Conservation (phyloP, 2,888 invertebrate genomes). For the Pandemis heparana region DNA sequence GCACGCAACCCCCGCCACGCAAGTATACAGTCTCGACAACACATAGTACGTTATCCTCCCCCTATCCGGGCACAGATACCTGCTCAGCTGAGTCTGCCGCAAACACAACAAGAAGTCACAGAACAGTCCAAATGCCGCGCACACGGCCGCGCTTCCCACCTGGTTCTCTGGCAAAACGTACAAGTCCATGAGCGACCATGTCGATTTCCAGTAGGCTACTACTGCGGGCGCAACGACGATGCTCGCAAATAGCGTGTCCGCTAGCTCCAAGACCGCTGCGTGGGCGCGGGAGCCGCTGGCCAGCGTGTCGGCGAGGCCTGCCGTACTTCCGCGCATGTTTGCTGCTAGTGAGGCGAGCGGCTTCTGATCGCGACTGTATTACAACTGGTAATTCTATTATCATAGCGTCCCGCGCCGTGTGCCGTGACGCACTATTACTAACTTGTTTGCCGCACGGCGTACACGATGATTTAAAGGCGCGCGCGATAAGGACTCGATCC, state of each 20-base stretch:
- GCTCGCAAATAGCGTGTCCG: slow-evolving; percentile 91
- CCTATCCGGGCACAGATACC: slow-evolving; percentile 87
- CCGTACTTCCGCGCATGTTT: slow-evolving; percentile 89
- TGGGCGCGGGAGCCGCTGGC: slow-evolving; percentile 82
- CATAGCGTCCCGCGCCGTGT: slow-evolving; percentile 71
- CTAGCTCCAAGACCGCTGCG: slow-evolving; percentile 86
- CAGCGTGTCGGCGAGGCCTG: slow-evolving; percentile 87
- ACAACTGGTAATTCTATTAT: slow-evolving; percentile 79
- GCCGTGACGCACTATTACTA: slow-evolving; percentile 48
- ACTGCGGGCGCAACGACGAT: slow-evolving; percentile 92
- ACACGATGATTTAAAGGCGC: slow-evolving; percentile 28
- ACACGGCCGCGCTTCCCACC: slow-evolving; percentile 87
- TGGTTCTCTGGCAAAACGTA: slow-evolving; percentile 88
- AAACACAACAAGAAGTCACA: slow-evolving; percentile 90
- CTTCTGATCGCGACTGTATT: slow-evolving; percentile 63
- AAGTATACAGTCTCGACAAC: slow-evolving; percentile 90
- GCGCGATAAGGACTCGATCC: slow-evolving; percentile 42
- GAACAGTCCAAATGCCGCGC: slow-evolving; percentile 89
- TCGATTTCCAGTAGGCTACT: slow-evolving; percentile 94
- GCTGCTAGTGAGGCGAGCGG: slow-evolving; percentile 63
- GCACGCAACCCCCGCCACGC: slow-evolving; percentile 91
- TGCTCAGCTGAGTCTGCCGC: slow-evolving; percentile 87
- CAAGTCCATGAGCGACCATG: slow-evolving; percentile 92
- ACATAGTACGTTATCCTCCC: slow-evolving; percentile 89
- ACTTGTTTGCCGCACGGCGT: slow-evolving; percentile 48